These are phyloP conservation scores for Nasonia vitripennis DNA, from an alignment of 1,140 invertebrate genomes.

Conservation along the genomic window DNA sequence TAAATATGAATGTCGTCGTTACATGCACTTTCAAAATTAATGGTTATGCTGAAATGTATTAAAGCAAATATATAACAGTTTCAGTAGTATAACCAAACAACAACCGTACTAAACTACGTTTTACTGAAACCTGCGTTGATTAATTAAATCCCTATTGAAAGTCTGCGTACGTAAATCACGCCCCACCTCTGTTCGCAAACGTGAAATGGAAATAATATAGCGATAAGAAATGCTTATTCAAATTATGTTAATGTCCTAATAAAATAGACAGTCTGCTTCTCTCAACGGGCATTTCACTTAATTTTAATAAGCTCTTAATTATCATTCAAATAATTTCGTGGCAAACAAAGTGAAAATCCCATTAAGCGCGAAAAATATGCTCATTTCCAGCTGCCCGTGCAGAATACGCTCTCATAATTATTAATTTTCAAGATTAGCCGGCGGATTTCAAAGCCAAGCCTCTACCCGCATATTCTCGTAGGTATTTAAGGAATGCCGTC, in stretches of 20 bases:
- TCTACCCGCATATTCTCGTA: neutral
- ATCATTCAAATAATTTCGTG: slow-evolving; percentile 26
- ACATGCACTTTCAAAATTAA: no score
- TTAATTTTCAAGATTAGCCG: slow-evolving; percentile 33
- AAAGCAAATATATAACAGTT: neutral
- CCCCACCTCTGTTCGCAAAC: neutral
- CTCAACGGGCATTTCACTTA: neutral
- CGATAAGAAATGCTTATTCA: neutral
- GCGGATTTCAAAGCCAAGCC: slow-evolving; percentile 21
- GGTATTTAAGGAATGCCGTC: slow-evolving; percentile 29
- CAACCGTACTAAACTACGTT: neutral
- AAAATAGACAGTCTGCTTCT: neutral
- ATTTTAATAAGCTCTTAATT: slow-evolving; percentile 34
- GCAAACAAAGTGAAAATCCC: slow-evolving; percentile 37
- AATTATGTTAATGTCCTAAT: neutral
- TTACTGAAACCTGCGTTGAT: neutral
- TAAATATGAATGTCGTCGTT: no score
- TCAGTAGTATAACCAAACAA: neutral
- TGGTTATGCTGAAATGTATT: no score
- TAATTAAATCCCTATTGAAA: neutral
- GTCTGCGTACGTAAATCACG: neutral
- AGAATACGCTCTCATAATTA: slow-evolving; percentile 38
- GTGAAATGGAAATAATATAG: neutral
- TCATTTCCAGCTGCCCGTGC: slow-evolving; percentile 3
- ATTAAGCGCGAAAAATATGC: slow-evolving; percentile 39